Conservation (phyloP, 2,888 invertebrate genomes). For the Oligia strigilis region DNA sequence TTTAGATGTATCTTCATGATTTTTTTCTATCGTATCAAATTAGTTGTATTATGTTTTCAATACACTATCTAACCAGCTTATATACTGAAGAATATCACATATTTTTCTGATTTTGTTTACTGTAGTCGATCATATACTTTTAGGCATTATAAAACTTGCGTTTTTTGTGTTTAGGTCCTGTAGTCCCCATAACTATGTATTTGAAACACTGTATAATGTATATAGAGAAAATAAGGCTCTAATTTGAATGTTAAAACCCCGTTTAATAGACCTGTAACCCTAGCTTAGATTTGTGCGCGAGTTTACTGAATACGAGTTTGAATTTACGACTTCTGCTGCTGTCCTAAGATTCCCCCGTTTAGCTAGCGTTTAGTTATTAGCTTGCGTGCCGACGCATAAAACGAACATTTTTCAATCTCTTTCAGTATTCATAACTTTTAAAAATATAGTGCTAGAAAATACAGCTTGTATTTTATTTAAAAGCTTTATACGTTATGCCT, state of each 20-base stretch:
- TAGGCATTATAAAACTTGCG: no score
- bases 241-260: no score
- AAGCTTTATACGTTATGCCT: conserved; percentile 1
- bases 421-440: conserved; percentile 11
- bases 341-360: not conserved
- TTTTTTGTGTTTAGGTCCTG: no score
- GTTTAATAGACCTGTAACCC: not conserved
- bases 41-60: no score
- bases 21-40: no score
- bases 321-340: not conserved
- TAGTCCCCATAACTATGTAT: no score
- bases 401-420: conserved; percentile 19
- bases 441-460: conserved; percentile 11
- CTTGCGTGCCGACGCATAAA: conserved; percentile 19
- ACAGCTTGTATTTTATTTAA: conserved; percentile 7
- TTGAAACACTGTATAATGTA: not conserved
- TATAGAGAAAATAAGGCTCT: not conserved
- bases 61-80: no score
- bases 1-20: no score
- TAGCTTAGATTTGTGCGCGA: not conserved
- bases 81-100: no score
- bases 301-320: not conserved
- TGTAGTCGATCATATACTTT: no score
- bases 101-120: no score
- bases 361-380: not conserved